Evolutionary conservation across 2,888 invertebrate genomes (phyloP).

Genomic region (Drosophila differens): DNA sequence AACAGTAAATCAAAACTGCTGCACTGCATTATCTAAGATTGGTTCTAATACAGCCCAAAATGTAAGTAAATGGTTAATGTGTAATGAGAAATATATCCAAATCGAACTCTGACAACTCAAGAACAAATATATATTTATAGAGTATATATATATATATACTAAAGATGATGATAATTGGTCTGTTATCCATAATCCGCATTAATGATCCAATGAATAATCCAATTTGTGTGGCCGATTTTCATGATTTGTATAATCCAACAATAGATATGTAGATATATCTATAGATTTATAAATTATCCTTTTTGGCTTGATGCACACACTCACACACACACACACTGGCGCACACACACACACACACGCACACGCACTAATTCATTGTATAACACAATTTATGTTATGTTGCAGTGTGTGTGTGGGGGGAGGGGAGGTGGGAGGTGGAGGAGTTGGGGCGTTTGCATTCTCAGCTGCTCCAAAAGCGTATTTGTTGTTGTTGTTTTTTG

Average conservation of each 20-base stretch:
- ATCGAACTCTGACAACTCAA: background rate
- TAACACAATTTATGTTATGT: slow-evolving; percentile 56
- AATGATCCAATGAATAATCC: slow-evolving; percentile 61
- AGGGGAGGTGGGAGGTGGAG: background rate
- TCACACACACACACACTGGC: slow-evolving; percentile 10
- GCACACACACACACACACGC: slow-evolving; percentile 17
- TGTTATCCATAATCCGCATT: slow-evolving; percentile 24
- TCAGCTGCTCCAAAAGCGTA: slow-evolving; percentile 50
- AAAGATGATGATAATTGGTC: background rate
- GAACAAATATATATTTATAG: background rate
- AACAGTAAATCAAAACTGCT: background rate
- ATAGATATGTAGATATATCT: background rate
- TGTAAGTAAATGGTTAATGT: background rate
- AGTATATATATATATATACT: background rate
- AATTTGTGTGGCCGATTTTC: slow-evolving; percentile 34
- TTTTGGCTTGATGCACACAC: slow-evolving; percentile 16
- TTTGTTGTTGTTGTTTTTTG: slow-evolving; percentile 35
- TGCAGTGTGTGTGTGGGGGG: slow-evolving; percentile 6
- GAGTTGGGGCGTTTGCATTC: slow-evolving; percentile 26
- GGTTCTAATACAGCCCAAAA: background rate
- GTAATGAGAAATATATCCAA: background rate
- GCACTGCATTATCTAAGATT: background rate
- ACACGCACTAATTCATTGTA: slow-evolving; percentile 24
- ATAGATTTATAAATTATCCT: slow-evolving; percentile 10
- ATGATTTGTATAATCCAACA: slow-evolving; percentile 9